Evolutionary conservation across 2,113 vertebrate species (phyloP), one percentile per base, ranked within the genome.

Genomic region (Notechis scutatus): DNA sequence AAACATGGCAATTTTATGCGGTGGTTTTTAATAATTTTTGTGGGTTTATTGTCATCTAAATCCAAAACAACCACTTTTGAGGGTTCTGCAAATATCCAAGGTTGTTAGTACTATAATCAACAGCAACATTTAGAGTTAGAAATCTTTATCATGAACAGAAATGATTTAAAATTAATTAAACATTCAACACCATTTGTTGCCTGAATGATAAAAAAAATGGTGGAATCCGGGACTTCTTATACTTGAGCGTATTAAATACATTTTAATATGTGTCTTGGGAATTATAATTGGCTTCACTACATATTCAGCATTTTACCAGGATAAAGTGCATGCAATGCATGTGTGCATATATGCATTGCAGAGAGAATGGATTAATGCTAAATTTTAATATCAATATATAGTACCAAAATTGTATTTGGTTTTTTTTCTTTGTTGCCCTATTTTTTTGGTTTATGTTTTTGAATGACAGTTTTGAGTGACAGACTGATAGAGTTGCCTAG

Each of bases 151-250:
- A 0, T 89, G 34, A 59, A 93, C n/a, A 20, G 45, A 74, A 89
- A 91, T 6, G 18, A 86, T 94, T 95, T 94, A 64, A 59, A 11
- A 85, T 94, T 96, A 95, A 96, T 59, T 94, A 93, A 14, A 47
- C 92, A 20, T 56, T 96, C 93, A 92, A 29, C 45, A 29, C 85
- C 6, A 34, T 96, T 93, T 91, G 7, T 26, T 42, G 90, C 86
- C 4, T 94, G 29, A 21, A 15, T 0, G 9, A 59, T 88, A 0
- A 85, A 87, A 88, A 91, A 91, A 94, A 74, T 56, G 55, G 1
- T 91, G 52, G 55, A 50, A 89, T 42, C 88, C 29, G 90, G 56
- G 18, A 3, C 0, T 85, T 54, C n/a, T 64, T 90, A 64, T 96
- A 90, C 86, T 1, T 52, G 21, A 6, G 1, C 24, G 1, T 47